phyloP scores from a whole-genome alignment of 2,888 invertebrate species.

The Idaea dimidiata region DNA sequence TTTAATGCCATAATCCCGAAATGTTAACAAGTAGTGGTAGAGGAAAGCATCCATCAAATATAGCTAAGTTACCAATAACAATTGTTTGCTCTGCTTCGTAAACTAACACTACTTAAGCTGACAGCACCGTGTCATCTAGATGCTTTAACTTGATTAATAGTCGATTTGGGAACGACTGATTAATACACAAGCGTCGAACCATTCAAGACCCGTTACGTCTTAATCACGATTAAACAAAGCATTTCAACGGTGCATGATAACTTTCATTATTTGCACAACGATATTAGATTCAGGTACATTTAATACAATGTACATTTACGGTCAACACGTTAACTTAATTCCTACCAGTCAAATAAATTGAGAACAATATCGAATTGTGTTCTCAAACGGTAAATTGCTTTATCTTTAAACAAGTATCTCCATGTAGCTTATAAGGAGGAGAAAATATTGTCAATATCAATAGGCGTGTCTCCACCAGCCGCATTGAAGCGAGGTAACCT shows the following conservation, averaged over 20 bases:
- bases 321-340: too few species aligned
- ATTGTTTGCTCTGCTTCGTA: constrained; percentile 66
- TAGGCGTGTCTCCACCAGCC: too few species aligned
- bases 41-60: constrained; percentile 33
- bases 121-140: constrained; percentile 76
- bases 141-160: constrained; percentile 78
- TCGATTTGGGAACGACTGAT: constrained; percentile 68
- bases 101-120: constrained; percentile 76
- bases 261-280: constrained; percentile 28
- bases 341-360: too few species aligned
- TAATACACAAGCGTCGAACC: constrained; percentile 61
- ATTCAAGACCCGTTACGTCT: constrained; percentile 58
- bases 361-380: too few species aligned
- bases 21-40: background rate
- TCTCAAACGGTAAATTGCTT: too few species aligned
- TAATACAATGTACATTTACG: too few species aligned
- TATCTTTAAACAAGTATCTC: too few species aligned
- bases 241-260: constrained; percentile 46
- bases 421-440: too few species aligned
- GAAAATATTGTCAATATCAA: too few species aligned
- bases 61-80: constrained; percentile 62
- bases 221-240: constrained; percentile 66
- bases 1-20: background rate
- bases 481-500: too few species aligned
- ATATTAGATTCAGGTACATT: background rate